Conservation (phyloP, 2,888 invertebrate species). For the Drosophila hawaiiensis region DNA sequence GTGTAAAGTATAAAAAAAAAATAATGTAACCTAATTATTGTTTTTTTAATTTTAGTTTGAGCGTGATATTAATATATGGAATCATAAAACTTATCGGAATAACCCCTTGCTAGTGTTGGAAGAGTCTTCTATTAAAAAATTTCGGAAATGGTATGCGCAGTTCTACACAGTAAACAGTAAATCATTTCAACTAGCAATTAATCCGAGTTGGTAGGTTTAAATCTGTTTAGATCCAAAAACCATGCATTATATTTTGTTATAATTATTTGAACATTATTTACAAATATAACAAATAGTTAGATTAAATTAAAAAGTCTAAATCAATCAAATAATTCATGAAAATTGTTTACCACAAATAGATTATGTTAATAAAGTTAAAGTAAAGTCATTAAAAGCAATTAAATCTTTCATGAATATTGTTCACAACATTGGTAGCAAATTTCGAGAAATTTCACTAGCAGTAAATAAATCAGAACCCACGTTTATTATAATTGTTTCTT, state of each 20-base stretch:
- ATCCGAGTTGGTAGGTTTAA: conserved; percentile 19
- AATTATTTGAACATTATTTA: neutral
- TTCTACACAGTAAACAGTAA: conserved; percentile 92
- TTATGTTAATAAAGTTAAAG: neutral
- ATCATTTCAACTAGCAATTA: conserved; percentile 27
- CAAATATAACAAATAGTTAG: neutral
- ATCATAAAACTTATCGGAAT: conserved; percentile 91
- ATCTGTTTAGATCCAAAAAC: neutral
- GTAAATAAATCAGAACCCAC: no score
- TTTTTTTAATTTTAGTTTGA: conserved; percentile 88
- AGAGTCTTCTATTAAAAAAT: conserved; percentile 90
- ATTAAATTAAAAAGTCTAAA: neutral
- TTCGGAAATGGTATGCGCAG: conserved; percentile 93
- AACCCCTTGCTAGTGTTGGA: conserved; percentile 91
- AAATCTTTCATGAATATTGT: neutral
- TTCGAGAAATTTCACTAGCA: no score
- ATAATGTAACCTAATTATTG: neutral
- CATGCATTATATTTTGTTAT: neutral
- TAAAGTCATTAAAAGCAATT: neutral
- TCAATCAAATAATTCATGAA: neutral
- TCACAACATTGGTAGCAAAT: neutral
- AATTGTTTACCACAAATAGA: neutral
- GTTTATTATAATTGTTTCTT: no score
- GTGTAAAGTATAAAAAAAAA: conserved; percentile 45
- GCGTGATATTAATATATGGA: conserved; percentile 94